phyloP scores from a whole-genome alignment of 2,888 invertebrate species.

The Xylota sylvarum region DNA sequence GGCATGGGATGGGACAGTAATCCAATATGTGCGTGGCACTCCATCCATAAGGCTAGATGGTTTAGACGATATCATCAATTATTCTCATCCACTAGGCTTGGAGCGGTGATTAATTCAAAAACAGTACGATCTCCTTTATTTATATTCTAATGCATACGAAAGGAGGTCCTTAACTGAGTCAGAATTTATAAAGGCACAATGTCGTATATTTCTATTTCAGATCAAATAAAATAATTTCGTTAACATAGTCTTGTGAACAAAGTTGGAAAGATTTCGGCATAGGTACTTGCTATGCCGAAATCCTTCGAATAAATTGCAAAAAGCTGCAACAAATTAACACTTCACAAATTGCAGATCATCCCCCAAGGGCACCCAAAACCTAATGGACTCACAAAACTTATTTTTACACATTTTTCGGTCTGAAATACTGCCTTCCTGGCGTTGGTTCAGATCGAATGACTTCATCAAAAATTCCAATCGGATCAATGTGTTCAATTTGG shows the following conservation, averaged over 20 bases:
- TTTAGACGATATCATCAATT: slow-evolving; percentile 47
- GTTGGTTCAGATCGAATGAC: slow-evolving; percentile 4
- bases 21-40: neutral
- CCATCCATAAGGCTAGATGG: neutral
- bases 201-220: neutral
- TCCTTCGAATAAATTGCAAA: neutral
- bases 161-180: neutral
- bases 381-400: neutral
- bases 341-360: neutral
- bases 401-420: neutral
- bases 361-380: neutral
- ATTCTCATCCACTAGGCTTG: slow-evolving; percentile 36
- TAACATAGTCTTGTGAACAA: neutral
- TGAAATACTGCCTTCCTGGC: neutral
- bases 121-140: slow-evolving; percentile 10
- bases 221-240: no score
- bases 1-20: neutral
- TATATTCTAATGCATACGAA: slow-evolving; percentile 5
- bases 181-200: neutral
- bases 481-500: slow-evolving; percentile 30
- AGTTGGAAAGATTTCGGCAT: neutral
- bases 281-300: neutral
- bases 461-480: slow-evolving; percentile 41
- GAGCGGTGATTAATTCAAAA: slow-evolving; percentile 32
- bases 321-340: neutral